Base-by-base conservation (phyloP, 2,797 vertebrate genomes). In the Dendrocincla fuliginosa region DNA sequence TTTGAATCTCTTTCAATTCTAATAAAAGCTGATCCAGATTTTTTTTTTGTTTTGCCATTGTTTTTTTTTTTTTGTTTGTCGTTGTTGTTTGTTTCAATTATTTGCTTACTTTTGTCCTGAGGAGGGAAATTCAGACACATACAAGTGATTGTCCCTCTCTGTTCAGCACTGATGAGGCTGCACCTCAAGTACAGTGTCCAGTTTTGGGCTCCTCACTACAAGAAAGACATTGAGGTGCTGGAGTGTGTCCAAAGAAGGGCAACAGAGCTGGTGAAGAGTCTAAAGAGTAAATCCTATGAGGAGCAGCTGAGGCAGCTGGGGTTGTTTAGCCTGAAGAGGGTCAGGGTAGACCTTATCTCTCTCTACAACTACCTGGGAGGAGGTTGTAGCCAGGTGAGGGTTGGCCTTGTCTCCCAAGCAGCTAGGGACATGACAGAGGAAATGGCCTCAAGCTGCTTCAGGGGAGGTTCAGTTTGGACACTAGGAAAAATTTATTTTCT, bases 171-270 rank as follows among this genome's bases (percentile, higher is more conserved):
- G 18, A 22, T 7, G 17, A 53, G 30, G 52, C 2, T 13, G 22
- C 25, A 4, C 2, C 67, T 78, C 0, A 0, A 71, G 5, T 35
- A 6, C 15, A 27, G 11, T 16, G 19, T 42, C 5, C 7, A 2
- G 7, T n/a, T 63, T 56, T 82, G 50, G 28, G 14, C 7, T 30
- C 7, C 52, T 47, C 22, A 35, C 3, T 11, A 3, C 33, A 35
- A 0, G 3, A 65, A 46, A 35, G 39, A 24, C 30, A 35, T 1
- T 32, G 65, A 47, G 22, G 25, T 27, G 13, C 15, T 8, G 37
- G 24, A 39, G 15, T 2, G 1, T 9, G 18, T 32, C 27, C 18
- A 47, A 30, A 65, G 67, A 65, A 28, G 18, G 13, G 5, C 25
- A 46, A 10, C 1, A 2, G 14, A 65, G 30, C 7, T 41, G 33